Conservation (phyloP, 2,113 vertebrate species). For the Sciurus niger region DNA sequence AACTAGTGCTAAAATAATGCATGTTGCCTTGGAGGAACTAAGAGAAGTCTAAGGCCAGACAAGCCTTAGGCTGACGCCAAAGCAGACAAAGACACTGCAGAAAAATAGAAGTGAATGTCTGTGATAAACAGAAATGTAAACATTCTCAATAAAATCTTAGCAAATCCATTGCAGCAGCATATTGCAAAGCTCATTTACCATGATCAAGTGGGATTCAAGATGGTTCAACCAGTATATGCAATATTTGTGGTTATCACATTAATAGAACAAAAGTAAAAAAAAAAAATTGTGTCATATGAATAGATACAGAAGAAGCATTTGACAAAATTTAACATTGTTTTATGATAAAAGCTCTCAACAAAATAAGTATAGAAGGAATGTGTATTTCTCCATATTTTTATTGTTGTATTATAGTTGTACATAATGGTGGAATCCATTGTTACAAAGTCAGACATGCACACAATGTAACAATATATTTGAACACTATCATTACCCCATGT, state of each 20-base stretch:
- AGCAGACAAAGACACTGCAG: not conserved
- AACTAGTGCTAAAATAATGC: not conserved
- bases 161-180: not conserved
- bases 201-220: too few species aligned
- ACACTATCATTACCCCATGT: too few species aligned
- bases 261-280: not conserved
- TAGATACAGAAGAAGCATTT: not conserved
- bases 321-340: not conserved
- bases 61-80: not conserved
- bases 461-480: too few species aligned
- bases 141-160: not conserved
- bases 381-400: too few species aligned
- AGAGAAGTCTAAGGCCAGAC: not conserved
- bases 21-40: rapidly evolving
- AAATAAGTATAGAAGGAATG: not conserved
- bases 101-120: not conserved
- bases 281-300: not conserved
- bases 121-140: too few species aligned
- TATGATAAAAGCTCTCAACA: not conserved
- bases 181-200: not conserved
- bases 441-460: too few species aligned
- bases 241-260: not conserved
- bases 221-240: not conserved
- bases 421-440: too few species aligned
- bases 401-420: too few species aligned